Base-by-base conservation (phyloP, 2,888 invertebrate species). In the Conops quadrifasciatus region DNA sequence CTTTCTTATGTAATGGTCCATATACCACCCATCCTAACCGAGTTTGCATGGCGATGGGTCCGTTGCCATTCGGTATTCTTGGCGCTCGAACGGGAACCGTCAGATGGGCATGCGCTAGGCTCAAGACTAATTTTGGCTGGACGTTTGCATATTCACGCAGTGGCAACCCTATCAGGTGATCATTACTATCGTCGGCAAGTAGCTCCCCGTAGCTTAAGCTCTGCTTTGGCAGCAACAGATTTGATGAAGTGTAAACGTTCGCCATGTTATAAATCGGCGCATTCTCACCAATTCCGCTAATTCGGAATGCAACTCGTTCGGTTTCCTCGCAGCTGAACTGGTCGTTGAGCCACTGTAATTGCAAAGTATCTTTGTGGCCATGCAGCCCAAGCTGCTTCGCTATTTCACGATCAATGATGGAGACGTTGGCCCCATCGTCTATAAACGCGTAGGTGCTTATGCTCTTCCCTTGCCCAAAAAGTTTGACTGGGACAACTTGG, bases 381-480 rank as follows among this genome's bases (percentile, higher is more conserved):
- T 21, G 43, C 3, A 45, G 21, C 9, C 62, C 62, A 1, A 62
- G 7, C 24, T 62, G 45, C 0, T 15, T 19, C 1, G 62, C 62
- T 7, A 43, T 7, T 11, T 45, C 45, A 3, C 13, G 2, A 13
- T 62, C 62, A 19, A 45, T 62, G 7, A 43, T 45, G 1, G 19
- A 36, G 9, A 30, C 70, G 15, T 65, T 70, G 1, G 71, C 66
- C 9, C 71, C 71, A 60, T 71, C 21, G 24, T 62, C 43, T 1
- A 71, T n/a, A 21, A 62, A 62, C 19, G 62, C 62, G 21, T 62
- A 62, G 21, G 62, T 43, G 19, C 2, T 36, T 5, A 43, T 24
- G 0, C 4, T 43, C 9, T 15, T 43, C 15, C 15, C 21, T 13
- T 45, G 2, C 2, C 62, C 62, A 19, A 43, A 21, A 13, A 62